Conservation (phyloP, 1,140 invertebrate genomes). For the Venustaconcha ellipsiformis region DNA sequence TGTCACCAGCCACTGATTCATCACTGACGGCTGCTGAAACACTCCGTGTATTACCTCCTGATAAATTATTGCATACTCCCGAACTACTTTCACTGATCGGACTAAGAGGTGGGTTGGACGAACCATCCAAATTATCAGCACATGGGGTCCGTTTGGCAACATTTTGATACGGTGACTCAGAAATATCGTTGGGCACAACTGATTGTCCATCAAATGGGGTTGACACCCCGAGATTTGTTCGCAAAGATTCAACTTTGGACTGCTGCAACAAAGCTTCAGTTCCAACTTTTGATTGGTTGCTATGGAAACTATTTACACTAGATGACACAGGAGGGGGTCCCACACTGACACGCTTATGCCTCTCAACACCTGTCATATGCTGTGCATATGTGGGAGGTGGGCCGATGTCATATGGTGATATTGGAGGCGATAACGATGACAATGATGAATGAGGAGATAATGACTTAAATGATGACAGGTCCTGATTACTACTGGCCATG, state of each 20-base stretch:
- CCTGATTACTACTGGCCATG: slow-evolving; percentile 46
- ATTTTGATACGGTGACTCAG: slow-evolving; percentile 21
- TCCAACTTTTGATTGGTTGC: slow-evolving; percentile 36
- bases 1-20: slow-evolving; percentile 96
- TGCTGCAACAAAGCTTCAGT: slow-evolving; percentile 3
- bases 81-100: slow-evolving; percentile 76
- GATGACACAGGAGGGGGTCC: slow-evolving; percentile 25
- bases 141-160: slow-evolving; percentile 27
- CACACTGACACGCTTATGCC: slow-evolving; percentile 20
- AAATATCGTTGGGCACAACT: neutral
- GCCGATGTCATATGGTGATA: slow-evolving; percentile 76
- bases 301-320: slow-evolving; percentile 26
- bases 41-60: slow-evolving; percentile 65
- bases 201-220: neutral
- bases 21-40: slow-evolving; percentile 96
- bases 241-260: neutral
- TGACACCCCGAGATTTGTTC: neutral
- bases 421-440: slow-evolving; percentile 85
- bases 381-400: slow-evolving; percentile 65
- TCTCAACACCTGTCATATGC: slow-evolving; percentile 53
- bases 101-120: slow-evolving; percentile 75
- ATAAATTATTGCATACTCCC: slow-evolving; percentile 66
- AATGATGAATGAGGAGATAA: slow-evolving; percentile 76
- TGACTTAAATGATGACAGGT: slow-evolving; percentile 40
- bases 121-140: slow-evolving; percentile 48